These are phyloP conservation scores for Synergus umbraculus DNA, from an alignment of 2,888 invertebrate species.

Conservation along the genomic window DNA sequence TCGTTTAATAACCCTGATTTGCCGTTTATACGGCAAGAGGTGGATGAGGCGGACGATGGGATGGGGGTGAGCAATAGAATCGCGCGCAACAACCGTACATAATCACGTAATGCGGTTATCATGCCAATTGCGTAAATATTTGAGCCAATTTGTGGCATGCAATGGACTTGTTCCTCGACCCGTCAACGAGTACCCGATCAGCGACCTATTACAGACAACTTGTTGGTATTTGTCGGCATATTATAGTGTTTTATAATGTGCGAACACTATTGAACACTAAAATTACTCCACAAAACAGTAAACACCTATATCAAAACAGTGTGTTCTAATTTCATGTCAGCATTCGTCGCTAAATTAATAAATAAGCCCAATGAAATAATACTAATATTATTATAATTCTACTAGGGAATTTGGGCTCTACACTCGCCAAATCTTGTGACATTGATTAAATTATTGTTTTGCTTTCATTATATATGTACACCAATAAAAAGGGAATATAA, in stretches of 20 bases:
- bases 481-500: too few relatives aligned
- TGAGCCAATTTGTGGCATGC: slow-evolving; percentile 75
- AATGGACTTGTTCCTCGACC: slow-evolving; percentile 48
- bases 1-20: slow-evolving; percentile 70
- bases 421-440: too few relatives aligned
- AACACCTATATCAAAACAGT: not conserved
- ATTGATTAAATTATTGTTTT: too few relatives aligned
- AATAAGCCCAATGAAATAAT: too few relatives aligned
- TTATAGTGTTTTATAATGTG: too few relatives aligned
- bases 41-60: slow-evolving; percentile 58
- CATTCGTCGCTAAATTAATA: too few relatives aligned
- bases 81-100: slow-evolving; percentile 73
- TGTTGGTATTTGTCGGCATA: slow-evolving; percentile 56
- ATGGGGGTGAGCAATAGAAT: slow-evolving; percentile 65
- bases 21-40: slow-evolving; percentile 48
- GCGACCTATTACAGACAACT: slow-evolving; percentile 58
- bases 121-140: slow-evolving; percentile 77
- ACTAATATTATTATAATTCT: too few relatives aligned
- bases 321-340: too few relatives aligned
- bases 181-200: slow-evolving; percentile 57
- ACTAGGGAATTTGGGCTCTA: too few relatives aligned
- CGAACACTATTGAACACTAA: not conserved
- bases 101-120: slow-evolving; percentile 76
- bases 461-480: too few relatives aligned
- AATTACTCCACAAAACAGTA: not conserved